Evolutionary conservation across 2,888 invertebrate species (phyloP).

Genomic region (Dasypogon diadema): DNA sequence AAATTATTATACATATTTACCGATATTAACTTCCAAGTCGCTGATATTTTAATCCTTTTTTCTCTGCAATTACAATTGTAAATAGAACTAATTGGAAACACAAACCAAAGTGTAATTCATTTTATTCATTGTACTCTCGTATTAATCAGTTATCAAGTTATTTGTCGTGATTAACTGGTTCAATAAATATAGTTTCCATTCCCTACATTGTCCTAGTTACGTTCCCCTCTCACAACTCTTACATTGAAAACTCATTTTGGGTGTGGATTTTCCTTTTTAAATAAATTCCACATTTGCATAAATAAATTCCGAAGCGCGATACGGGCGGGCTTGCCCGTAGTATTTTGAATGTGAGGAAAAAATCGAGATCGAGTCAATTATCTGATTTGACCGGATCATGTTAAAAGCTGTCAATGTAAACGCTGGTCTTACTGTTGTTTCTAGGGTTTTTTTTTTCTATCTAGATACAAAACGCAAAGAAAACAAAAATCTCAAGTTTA

Average conservation of each 20-base stretch:
- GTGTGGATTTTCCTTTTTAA: constrained; percentile 45
- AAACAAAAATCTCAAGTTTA: constrained; percentile 25
- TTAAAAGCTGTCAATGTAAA: constrained; percentile 7
- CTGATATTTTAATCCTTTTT: no score
- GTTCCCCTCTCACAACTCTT: neutral
- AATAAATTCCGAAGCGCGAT: constrained; percentile 25
- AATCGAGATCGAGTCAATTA: constrained; percentile 38
- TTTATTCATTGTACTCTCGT: no score
- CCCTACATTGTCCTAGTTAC: neutral
- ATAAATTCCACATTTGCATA: constrained; percentile 45
- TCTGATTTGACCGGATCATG: neutral
- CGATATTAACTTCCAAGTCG: no score
- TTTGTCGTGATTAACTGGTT: constrained; percentile 27
- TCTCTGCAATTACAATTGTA: no score
- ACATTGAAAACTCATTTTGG: constrained; percentile 23
- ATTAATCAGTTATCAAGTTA: no score
- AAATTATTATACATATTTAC: no score
- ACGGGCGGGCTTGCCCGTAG: neutral
- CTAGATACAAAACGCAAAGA: neutral
- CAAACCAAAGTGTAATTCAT: no score
- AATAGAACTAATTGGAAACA: no score
- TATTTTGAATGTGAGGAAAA: constrained; percentile 4
- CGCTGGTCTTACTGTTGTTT: constrained; percentile 16
- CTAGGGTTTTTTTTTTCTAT: neutral
- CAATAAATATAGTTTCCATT: neutral